Evolutionary conservation across 2,113 vertebrate species (phyloP).

Genomic region (Lynx canadensis): DNA sequence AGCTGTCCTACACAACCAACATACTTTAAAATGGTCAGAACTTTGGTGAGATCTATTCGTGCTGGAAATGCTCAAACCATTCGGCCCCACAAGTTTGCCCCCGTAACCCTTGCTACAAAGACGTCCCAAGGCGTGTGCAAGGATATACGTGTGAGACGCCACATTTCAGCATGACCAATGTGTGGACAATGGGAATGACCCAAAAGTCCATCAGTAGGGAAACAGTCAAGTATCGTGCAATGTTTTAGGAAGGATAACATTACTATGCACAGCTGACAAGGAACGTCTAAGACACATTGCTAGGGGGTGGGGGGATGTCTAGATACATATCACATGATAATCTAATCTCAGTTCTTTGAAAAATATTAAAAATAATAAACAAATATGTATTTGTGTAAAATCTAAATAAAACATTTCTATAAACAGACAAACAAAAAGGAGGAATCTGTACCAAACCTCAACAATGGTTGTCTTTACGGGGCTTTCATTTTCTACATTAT

Average conservation of each 20-base stretch:
- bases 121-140: rapidly evolving
- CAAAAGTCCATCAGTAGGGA: not conserved
- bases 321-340: not conserved
- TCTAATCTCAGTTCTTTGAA: not conserved
- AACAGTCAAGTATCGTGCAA: not conserved
- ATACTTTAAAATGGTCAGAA: not conserved
- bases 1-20: not conserved
- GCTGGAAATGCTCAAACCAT: not conserved
- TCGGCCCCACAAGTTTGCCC: not conserved
- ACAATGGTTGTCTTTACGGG: not conserved
- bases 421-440: not conserved
- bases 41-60: too few species aligned
- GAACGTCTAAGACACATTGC: not conserved
- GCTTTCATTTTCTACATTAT: not conserved
- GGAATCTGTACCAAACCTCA: not conserved
- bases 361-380: not conserved
- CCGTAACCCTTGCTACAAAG: not conserved
- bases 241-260: not conserved
- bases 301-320: not conserved
- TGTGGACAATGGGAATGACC: not conserved
- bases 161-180: not conserved
- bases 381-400: not conserved
- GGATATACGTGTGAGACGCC: not conserved
- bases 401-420: not conserved
- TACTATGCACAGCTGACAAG: not conserved